Evolutionary conservation across 2,888 invertebrate genomes (phyloP), one percentile per base, ranked within the genome.

Genomic region (Panzeria rudis): DNA sequence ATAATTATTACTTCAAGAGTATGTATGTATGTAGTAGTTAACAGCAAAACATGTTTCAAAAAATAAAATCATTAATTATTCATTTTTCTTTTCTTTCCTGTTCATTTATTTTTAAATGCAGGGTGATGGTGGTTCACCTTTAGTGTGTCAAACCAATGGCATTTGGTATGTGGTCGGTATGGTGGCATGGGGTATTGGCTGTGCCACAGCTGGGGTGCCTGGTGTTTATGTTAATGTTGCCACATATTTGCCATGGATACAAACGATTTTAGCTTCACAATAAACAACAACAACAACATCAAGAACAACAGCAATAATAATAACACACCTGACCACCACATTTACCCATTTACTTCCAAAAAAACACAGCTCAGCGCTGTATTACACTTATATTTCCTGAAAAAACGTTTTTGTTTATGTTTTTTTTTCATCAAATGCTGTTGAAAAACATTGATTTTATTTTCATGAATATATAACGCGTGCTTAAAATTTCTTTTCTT

Each of bases 181-280:
- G 61, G 94, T 94, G 17, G 93, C 94, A 20, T 94, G 94, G 94
- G 94, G 94, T 54, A 93, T 94, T 61, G 94, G 93, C n/a, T 94
- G 94, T 87, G 97, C 96, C 0, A 93, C 93, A 86, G 91, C 94
- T 0, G 95, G 95, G 80, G 94, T 97, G 7, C 96, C 96, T 0
- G 97, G 95, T 0, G 96, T 96, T 23, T 97, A 97, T 89, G 95
- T 96, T 29, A 96, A 96, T 89, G 94, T 97, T 2, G 94, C 94
- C 7, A 94, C 94, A 29, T 95, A 95, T 86, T 89, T 95, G 62
- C 92, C 94, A 4, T 97, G 96, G 96, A 95, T 96, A 91, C 94
- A 94, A 87, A 93, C 90, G 3, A 90, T 91, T 9, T 86, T 91
- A 47, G 88, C 89, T 2, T 68, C 88, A 7, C 89, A 86, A 68